A percentile compares a stretch with the other conserved stretches of the same genome.
Evolutionary conservation across 2,888 invertebrate species (phyloP).

Genomic region (Athalia circularis): DNA sequence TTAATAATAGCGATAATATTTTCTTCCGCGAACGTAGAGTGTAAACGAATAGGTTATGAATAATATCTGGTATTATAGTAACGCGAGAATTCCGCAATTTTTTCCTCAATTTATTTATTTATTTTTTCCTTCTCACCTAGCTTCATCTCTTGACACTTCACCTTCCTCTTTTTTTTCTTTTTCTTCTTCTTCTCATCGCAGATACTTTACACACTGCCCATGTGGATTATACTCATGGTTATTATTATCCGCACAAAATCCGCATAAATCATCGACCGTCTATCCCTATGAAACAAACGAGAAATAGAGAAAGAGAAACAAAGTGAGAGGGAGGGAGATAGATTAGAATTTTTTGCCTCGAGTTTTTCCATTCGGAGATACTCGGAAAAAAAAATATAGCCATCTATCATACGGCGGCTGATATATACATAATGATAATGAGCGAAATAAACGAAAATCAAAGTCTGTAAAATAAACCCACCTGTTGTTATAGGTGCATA

Average conservation of each 20-base stretch:
- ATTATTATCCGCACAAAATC: constrained; percentile 6
- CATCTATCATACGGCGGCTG: too few species aligned
- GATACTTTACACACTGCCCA: too few species aligned
- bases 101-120: background rate
- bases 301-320: background rate
- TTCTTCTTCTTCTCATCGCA: background rate
- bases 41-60: too few species aligned
- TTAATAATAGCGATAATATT: too few species aligned
- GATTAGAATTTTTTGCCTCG: constrained; percentile 9
- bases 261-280: constrained; percentile 8
- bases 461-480: background rate
- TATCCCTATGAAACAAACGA: background rate
- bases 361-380: too few species aligned
- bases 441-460: background rate
- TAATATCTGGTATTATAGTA: too few species aligned
- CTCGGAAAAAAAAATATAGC: too few species aligned
- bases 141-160: background rate
- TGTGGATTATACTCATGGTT: background rate
- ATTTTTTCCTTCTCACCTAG: background rate
- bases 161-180: background rate
- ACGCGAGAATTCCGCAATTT: too few species aligned
- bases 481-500: background rate
- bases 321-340: background rate
- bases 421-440: background rate
- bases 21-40: too few species aligned